phyloP scores from a whole-genome alignment of 1,140 invertebrate genomes.

The Ladona fulva region DNA sequence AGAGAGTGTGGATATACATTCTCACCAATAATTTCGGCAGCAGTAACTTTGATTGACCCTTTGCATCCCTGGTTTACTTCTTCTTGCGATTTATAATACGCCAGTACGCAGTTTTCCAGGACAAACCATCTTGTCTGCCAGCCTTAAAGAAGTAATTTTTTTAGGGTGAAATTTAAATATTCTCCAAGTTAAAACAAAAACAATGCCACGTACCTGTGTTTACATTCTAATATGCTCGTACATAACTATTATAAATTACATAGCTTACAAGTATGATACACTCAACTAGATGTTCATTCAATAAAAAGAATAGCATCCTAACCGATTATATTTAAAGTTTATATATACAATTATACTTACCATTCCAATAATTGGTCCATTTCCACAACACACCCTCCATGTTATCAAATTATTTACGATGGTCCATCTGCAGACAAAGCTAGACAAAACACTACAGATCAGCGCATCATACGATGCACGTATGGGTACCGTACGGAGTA shows the following conservation, averaged over 20 bases:
- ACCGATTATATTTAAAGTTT: too few species aligned
- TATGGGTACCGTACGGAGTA: too few species aligned
- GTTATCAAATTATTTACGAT: not conserved
- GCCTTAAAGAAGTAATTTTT: slow-evolving; percentile 41
- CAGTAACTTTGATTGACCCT: slow-evolving; percentile 70
- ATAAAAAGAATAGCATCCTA: too few species aligned
- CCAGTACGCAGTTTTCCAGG: slow-evolving; percentile 66
- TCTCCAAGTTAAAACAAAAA: slow-evolving; percentile 7
- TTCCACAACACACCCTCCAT: slow-evolving; percentile 72
- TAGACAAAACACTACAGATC: not conserved
- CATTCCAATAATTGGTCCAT: slow-evolving; percentile 78
- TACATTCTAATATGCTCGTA: not conserved
- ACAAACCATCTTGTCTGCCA: slow-evolving; percentile 83
- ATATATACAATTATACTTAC: slow-evolving; percentile 41
- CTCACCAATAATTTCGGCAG: slow-evolving; percentile 71
- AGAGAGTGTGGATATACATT: too few species aligned
- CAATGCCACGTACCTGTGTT: not conserved
- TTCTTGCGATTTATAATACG: slow-evolving; percentile 74
- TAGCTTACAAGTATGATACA: too few species aligned
- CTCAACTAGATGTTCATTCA: too few species aligned
- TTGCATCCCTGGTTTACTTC: slow-evolving; percentile 76
- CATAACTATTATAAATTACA: not conserved
- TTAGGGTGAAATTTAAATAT: slow-evolving; percentile 17
- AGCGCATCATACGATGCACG: not conserved
- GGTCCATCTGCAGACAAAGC: not conserved